Base-by-base conservation (phyloP, 2,888 invertebrate species). In the Pemphredon lugubris region DNA sequence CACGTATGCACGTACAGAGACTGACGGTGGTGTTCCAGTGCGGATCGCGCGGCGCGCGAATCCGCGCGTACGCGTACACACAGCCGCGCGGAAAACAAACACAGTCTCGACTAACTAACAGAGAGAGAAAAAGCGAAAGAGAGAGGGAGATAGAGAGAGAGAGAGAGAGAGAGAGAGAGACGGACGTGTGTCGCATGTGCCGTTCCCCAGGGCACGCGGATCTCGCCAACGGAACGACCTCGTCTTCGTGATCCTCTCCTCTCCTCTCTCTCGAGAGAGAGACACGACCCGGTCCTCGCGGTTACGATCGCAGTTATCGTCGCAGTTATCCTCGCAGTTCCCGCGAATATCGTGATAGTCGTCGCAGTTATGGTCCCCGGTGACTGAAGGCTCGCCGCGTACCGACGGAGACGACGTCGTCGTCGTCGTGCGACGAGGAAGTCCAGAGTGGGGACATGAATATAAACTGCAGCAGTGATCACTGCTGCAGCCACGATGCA, bases 1-100 rank as follows among this genome's bases (percentile, higher is more conserved):
- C 75, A 81, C 65, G 82, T 80, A 79, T 79, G 79, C 73, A 53
- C 79, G 79, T 73, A 82, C 75, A 64, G 73, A 77, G 71, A 80
- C 82, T 78, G 83, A 42, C 57, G n/a, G 58, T 61, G 26, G 26
- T 47, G 37, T 14, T 67, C 50, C 37, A 55, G 61, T 60, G 51
- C 42, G 50, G 42, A 68, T 77, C 59, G 16, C 61, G 61, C 60
- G 58, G 57, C 59, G 64, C 66, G 45, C 55, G 70, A 67, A 34
- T 37, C n/a, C n/a, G n/a, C n/a, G n/a, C n/a, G n/a, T n/a, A n/a
- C n/a, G n/a, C n/a, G n/a, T n/a, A n/a, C n/a, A n/a, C n/a, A n/a
- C n/a, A n/a, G n/a, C n/a, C n/a, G n/a, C n/a, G n/a, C n/a, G n/a
- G n/a, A n/a, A n/a, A n/a, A n/a, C n/a, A n/a, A n/a, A n/a, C n/a